Evolutionary conservation across 2,888 invertebrate genomes (phyloP).

Genomic region (Trichogramma dendrolimi): DNA sequence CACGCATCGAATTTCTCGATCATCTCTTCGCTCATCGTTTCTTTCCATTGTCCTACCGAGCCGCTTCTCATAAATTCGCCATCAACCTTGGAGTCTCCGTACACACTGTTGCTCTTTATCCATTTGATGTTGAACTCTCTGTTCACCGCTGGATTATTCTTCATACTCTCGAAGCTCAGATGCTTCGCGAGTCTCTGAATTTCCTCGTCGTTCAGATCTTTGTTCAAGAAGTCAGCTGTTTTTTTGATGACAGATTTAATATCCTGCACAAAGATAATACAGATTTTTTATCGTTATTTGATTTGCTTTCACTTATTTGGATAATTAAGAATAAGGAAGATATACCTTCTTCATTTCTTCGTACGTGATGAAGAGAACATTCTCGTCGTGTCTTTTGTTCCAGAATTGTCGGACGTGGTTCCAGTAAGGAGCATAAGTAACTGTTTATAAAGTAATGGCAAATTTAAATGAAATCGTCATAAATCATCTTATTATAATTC

Average conservation of each 20-base stretch:
- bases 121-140: conserved; percentile 50
- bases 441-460: conserved; percentile 22
- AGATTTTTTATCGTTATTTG: too few species aligned
- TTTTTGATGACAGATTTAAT: conserved; percentile 54
- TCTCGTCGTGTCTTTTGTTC: conserved; percentile 32
- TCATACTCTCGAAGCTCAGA: conserved; percentile 60
- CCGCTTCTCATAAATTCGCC: conserved; percentile 55
- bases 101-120: conserved; percentile 41
- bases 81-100: conserved; percentile 40
- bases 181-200: conserved; percentile 54
- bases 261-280: conserved; percentile 41
- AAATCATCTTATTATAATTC: background rate
- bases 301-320: too few species aligned
- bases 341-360: conserved; percentile 44
- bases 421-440: conserved; percentile 41
- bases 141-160: conserved; percentile 57
- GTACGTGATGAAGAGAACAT: conserved; percentile 41
- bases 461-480: background rate
- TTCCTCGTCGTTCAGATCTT: conserved; percentile 51
- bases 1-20: conserved; percentile 54
- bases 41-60: conserved; percentile 51
- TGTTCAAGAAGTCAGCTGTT: conserved; percentile 56
- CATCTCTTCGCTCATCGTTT: conserved; percentile 44
- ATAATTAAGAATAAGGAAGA: too few species aligned
- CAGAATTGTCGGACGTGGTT: conserved; percentile 39